Evolutionary conservation across 2,888 invertebrate species (phyloP), one percentile per base, ranked within the genome.

Genomic region (Nysson spinosus): DNA sequence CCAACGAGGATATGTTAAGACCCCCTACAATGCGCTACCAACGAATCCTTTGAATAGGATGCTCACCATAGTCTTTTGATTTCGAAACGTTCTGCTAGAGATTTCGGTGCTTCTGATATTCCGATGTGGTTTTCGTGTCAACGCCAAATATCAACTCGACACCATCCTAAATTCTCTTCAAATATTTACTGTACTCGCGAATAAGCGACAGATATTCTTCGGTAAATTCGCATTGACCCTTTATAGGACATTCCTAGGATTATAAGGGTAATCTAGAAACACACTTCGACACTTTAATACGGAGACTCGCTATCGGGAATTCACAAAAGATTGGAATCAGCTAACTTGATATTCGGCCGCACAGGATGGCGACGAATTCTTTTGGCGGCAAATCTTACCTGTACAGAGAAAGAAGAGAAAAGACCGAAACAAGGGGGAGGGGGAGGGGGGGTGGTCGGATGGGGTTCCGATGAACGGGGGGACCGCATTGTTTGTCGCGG

Each of bases 401-500:
- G 35, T 60, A 34, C 55, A 58, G 57, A 64, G 44, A 62, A 55
- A 60, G 62, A 44, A 39, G 51, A 43, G 51, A 55, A 67, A 62
- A 40, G 58, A 37, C 26, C 28, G 40, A 35, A 30, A 11, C 12
- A 44, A 61, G 20, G 50, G 52, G 57, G n/a, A n/a, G n/a, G n/a
- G n/a, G n/a, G n/a, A n/a, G n/a, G n/a, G n/a, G n/a, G n/a, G n/a
- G n/a, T n/a, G n/a, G 58, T 56, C 28, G 51, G 64, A 60, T 57
- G 77, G 77, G 74, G 75, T 56, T 55, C 57, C 74, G 71, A 75
- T 72, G 76, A 75, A 75, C 72, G 76, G 74, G 73, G n/a, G 72
- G 69, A 67, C 64, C 76, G 83, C 83, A 84, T 84, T 84, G 84
- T 84, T 83, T 82, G 83, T 83, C 82, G 81, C 81, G 75, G 75